These are phyloP conservation scores for Lycophotia porphyrea DNA, from an alignment of 2,888 invertebrate genomes.

Conservation along the genomic window DNA sequence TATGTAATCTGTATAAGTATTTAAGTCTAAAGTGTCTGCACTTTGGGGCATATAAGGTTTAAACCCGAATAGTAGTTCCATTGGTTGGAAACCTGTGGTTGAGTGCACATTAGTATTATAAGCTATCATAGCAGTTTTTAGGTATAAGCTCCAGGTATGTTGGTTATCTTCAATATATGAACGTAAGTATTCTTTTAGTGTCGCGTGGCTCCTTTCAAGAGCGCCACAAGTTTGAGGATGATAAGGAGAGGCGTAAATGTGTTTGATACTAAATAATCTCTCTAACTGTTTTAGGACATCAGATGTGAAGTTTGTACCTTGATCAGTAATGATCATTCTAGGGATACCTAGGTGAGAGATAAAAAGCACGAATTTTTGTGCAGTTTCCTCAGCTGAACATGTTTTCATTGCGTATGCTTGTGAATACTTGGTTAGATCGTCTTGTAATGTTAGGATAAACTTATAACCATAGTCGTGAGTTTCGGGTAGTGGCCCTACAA, in stretches of 20 bases:
- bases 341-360: slow-evolving; percentile 16
- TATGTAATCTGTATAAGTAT: slow-evolving; percentile 21
- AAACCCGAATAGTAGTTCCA: slow-evolving; percentile 19
- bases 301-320: slow-evolving; percentile 18
- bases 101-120: slow-evolving; percentile 14
- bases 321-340: slow-evolving; percentile 12
- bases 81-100: slow-evolving; percentile 8
- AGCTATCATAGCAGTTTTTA: slow-evolving; percentile 15
- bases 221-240: slow-evolving; percentile 34
- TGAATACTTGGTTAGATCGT: neutral
- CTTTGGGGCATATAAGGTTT: slow-evolving; percentile 24
- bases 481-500: no score
- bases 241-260: slow-evolving; percentile 15
- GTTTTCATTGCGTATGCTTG: slow-evolving; percentile 8
- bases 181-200: slow-evolving; percentile 21
- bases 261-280: neutral
- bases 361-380: slow-evolving; percentile 1
- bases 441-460: no score
- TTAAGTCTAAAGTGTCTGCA: slow-evolving; percentile 12
- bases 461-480: no score
- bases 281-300: neutral
- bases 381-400: slow-evolving; percentile 13
- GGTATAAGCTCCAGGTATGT: slow-evolving; percentile 13
- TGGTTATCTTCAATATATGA: slow-evolving; percentile 9
- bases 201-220: slow-evolving; percentile 30